These are phyloP conservation scores for Haliclystus octoradiatus DNA, from an alignment of 30 jellyfish, hydroid and myxozoan species.

Conservation along the genomic window DNA sequence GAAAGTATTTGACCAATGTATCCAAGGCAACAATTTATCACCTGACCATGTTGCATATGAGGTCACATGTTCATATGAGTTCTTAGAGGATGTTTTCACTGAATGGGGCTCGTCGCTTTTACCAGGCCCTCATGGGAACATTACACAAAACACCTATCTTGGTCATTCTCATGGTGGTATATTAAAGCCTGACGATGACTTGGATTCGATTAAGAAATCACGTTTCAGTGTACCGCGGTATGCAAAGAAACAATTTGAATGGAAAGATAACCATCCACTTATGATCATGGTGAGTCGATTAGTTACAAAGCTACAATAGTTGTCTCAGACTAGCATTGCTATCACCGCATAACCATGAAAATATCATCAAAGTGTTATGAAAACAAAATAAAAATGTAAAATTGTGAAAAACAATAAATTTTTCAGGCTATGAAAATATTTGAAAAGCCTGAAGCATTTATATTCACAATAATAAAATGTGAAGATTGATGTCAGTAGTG, in stretches of 20 bases:
- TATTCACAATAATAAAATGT: too few relatives aligned
- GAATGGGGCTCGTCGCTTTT: slow-evolving; percentile 83
- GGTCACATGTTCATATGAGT: slow-evolving; percentile 82
- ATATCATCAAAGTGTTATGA: too few relatives aligned
- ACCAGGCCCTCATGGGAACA: neutral
- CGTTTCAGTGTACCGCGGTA: slow-evolving; percentile 64
- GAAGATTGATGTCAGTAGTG: too few relatives aligned
- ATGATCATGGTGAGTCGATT: slow-evolving; percentile 75
- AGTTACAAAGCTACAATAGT: too few relatives aligned
- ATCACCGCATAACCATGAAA: too few relatives aligned
- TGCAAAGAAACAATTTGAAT: slow-evolving; percentile 59
- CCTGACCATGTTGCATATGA: slow-evolving; percentile 87
- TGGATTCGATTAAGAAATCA: too few relatives aligned
- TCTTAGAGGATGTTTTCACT: slow-evolving; percentile 79
- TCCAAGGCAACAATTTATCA: slow-evolving; percentile 82
- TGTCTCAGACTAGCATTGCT: too few relatives aligned
- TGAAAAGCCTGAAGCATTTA: too few relatives aligned
- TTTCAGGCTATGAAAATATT: too few relatives aligned
- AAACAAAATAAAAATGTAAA: too few relatives aligned
- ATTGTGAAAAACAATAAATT: too few relatives aligned
- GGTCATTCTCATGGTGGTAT: neutral
- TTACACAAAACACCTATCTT: neutral
- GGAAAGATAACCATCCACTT: slow-evolving; percentile 81
- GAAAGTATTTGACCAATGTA: slow-evolving; percentile 84
- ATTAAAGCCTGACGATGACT: too few relatives aligned